These are phyloP conservation scores for Eulithis testata DNA, from an alignment of 2,888 invertebrate species.

Conservation along the genomic window DNA sequence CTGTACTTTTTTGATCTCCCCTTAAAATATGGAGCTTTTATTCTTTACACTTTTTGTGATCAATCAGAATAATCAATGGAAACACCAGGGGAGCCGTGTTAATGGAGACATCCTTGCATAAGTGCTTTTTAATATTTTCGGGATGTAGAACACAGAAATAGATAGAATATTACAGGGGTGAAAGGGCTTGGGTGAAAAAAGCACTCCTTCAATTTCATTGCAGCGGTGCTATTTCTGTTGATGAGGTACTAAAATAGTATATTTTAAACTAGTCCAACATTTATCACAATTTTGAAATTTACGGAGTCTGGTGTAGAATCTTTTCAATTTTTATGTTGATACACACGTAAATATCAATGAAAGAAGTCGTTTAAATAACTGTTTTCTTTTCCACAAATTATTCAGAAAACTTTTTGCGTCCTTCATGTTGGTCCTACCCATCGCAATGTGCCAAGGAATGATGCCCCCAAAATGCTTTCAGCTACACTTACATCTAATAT, in stretches of 20 bases:
- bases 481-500: constrained; percentile 36
- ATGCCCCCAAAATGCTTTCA: constrained; percentile 2
- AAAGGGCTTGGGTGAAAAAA: constrained; percentile 55
- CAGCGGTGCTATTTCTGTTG: constrained; percentile 20
- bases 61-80: constrained; percentile 69
- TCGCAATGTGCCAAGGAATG: neutral
- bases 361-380: too few relatives aligned
- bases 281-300: too few relatives aligned
- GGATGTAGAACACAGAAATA: constrained; percentile 74
- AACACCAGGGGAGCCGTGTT: constrained; percentile 64
- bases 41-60: constrained; percentile 54
- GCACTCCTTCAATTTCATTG: constrained; percentile 43
- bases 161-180: constrained; percentile 63
- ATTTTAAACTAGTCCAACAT: neutral
- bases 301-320: too few relatives aligned
- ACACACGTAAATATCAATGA: too few relatives aligned
- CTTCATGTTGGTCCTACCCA: neutral
- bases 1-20: neutral
- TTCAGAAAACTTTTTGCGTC: too few relatives aligned
- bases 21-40: constrained; percentile 3
- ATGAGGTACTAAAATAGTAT: constrained; percentile 25
- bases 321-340: too few relatives aligned
- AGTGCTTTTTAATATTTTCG: constrained; percentile 82
- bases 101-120: constrained; percentile 79
- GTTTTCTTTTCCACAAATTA: too few relatives aligned